A percentile compares a stretch with the other conserved stretches of the same genome.
Conservation (phyloP, 2,888 invertebrate species). For the Palloptera scutellata region DNA sequence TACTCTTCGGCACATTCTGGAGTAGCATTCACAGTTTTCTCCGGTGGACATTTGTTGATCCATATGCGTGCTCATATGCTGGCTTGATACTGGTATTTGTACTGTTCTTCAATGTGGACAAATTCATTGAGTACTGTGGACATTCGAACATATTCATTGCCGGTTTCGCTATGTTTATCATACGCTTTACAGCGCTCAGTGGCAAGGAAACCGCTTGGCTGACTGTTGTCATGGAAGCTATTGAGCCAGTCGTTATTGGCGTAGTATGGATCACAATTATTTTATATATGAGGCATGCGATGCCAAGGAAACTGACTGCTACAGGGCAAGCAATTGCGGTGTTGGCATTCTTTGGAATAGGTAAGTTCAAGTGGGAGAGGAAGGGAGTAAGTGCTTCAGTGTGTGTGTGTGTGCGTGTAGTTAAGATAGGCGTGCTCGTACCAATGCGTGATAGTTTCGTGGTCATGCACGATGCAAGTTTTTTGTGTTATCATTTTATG, state of each 20-base stretch:
- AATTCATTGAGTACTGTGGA: slow-evolving; percentile 82
- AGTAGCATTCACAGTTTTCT: slow-evolving; percentile 81
- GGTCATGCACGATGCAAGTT: too few relatives aligned
- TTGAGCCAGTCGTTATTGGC: slow-evolving; percentile 80
- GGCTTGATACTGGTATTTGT: slow-evolving; percentile 53
- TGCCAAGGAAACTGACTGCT: slow-evolving; percentile 78
- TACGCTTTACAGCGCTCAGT: slow-evolving; percentile 74
- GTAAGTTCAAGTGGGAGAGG: slow-evolving; percentile 57
- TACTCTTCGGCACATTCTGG: slow-evolving; percentile 80
- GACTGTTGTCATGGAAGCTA: slow-evolving; percentile 74
- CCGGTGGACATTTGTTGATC: slow-evolving; percentile 69
- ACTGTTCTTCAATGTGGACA: slow-evolving; percentile 73
- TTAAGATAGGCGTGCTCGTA: too few relatives aligned
- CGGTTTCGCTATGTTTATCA: slow-evolving; percentile 82
- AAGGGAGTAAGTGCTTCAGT: not conserved
- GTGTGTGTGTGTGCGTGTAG: not conserved
- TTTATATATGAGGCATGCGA: slow-evolving; percentile 81
- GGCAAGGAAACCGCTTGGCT: slow-evolving; percentile 68
- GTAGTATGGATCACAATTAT: slow-evolving; percentile 83
- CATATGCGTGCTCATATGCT: slow-evolving; percentile 47
- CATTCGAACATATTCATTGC: slow-evolving; percentile 83
- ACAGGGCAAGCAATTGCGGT: slow-evolving; percentile 82
- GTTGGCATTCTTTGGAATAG: slow-evolving; percentile 80
- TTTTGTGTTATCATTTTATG: too few relatives aligned
- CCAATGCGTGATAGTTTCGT: too few relatives aligned